phyloP scores from a whole-genome alignment of 1,140 invertebrate genomes.

The Drosophila hydei region DNA sequence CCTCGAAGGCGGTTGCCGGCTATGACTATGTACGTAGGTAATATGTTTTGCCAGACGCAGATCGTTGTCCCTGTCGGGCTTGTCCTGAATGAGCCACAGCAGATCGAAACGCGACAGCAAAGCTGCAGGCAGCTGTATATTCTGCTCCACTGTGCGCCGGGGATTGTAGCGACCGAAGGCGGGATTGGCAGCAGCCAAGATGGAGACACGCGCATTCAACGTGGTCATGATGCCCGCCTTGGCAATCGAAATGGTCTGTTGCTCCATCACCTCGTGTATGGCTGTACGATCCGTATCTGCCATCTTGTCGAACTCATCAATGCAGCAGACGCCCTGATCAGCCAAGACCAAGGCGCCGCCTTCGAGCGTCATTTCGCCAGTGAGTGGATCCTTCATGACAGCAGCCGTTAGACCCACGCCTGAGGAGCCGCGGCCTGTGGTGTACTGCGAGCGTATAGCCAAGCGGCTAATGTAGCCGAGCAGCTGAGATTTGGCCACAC shows the following conservation, averaged over 20 bases:
- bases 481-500: conserved; percentile 99
- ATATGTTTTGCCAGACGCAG: conserved; percentile 98
- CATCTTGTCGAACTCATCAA: conserved; percentile 99
- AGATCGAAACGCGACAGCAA: conserved; percentile 98
- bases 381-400: conserved; percentile 98
- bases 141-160: conserved; percentile 97
- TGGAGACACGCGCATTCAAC: conserved; percentile 97
- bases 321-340: conserved; percentile 99
- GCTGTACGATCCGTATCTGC: conserved; percentile 97
- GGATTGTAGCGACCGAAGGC: conserved; percentile 99
- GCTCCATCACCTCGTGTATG: conserved; percentile 99
- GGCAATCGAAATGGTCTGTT: conserved; percentile 99
- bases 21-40: conserved; percentile 98
- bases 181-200: conserved; percentile 99
- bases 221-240: conserved; percentile 99
- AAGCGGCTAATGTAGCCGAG: conserved; percentile 97
- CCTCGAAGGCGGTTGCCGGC: conserved; percentile 91
- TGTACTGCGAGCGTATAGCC: conserved; percentile 96
- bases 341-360: conserved; percentile 99
- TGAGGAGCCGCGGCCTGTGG: conserved; percentile 96
- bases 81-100: conserved; percentile 98
- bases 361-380: conserved; percentile 98
- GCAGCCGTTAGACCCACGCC: conserved; percentile 99
- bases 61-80: conserved; percentile 96
- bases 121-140: conserved; percentile 99